Evolutionary conservation across 2,888 invertebrate species (phyloP), one percentile per base, ranked within the genome.

Genomic region (Ommatoiulus sabulosus): DNA sequence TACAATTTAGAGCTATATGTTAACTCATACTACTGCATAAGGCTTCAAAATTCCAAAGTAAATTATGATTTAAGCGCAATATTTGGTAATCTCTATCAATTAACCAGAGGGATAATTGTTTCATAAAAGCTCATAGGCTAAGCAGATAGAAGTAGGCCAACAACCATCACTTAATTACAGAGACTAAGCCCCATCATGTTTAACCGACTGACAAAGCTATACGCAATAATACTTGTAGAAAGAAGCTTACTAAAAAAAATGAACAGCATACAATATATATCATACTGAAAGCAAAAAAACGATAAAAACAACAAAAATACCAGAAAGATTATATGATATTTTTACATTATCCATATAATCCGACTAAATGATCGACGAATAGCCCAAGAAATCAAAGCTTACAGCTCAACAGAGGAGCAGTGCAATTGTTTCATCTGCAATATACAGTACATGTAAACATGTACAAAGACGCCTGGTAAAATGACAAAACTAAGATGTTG

Each of bases 351-450:
- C 6, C 24, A 20, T n/a, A n/a, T 72, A 72, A 72, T 72, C 72
- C 72, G 20, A 72, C 20, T 72, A 24, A 72, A 72, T 72, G 72
- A 72, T 72, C 72, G 24, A 72, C 20, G 24, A 72, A 72, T 72
- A 52, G 52, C 52, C 52, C 8, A 72, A 8, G 20, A n/a, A 72
- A 72, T 24, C 24, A 72, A 72, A 72, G 72, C 20, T 72, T 72
- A 7, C 72, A 72, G 72, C 20, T 24, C 5, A 72, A 24, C 52
- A 52, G n/a, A n/a, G n/a, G n/a, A n/a, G n/a, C n/a, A n/a, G n/a
- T n/a, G n/a, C n/a, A n/a, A n/a, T n/a, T n/a, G n/a, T n/a, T n/a
- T n/a, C n/a, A n/a, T n/a, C n/a, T n/a, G n/a, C n/a, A n/a, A n/a
- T n/a, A n/a, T n/a, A n/a, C n/a, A n/a, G n/a, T n/a, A n/a, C n/a